These are phyloP conservation scores for Cephalopholis sonnerati DNA, from an alignment of 2,113 vertebrate genomes.

Conservation along the genomic window DNA sequence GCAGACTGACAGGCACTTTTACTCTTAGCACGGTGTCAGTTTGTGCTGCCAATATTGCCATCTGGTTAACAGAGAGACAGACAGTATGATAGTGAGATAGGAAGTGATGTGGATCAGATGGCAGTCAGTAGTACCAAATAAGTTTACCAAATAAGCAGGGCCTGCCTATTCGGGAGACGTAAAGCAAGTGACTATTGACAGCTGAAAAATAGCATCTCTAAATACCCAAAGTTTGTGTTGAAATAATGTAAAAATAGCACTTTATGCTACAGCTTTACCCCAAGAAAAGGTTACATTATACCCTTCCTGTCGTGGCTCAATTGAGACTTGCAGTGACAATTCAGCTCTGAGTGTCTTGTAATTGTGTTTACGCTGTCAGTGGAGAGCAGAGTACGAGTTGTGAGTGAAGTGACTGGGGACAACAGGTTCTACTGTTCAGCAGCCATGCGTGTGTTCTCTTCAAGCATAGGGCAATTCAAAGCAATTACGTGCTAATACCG, in stretches of 20 bases:
- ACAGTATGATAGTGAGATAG: slow-evolving; percentile 14
- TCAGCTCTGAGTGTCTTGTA: slow-evolving; percentile 4
- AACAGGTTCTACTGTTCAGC: slow-evolving; percentile 23
- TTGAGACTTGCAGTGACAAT: not conserved
- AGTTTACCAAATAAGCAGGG: not conserved
- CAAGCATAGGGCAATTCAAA: slow-evolving; percentile 17
- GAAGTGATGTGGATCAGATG: slow-evolving; percentile 13
- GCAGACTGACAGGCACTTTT: slow-evolving; percentile 25
- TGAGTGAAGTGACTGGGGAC: not conserved
- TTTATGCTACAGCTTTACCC: not conserved
- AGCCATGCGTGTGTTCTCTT: slow-evolving; percentile 25
- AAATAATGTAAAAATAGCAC: not conserved
- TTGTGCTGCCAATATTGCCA: slow-evolving; percentile 54
- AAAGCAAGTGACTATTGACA: not conserved
- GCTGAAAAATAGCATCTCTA: not conserved
- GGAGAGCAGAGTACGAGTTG: slow-evolving; percentile 2
- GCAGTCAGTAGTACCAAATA: slow-evolving; percentile 11
- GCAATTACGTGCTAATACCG: slow-evolving; percentile 36
- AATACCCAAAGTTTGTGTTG: not conserved
- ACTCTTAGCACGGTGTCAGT: slow-evolving; percentile 23
- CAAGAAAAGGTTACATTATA: not conserved
- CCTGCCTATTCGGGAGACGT: not conserved
- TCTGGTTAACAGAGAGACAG: slow-evolving; percentile 52
- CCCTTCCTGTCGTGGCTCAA: not conserved
- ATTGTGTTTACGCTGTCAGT: slow-evolving; percentile 35